Percentiles rank a stretch among this genome's conserved stretches.
Conservation (phyloP, 2,888 invertebrate genomes). For the Spisula subtruncata region DNA sequence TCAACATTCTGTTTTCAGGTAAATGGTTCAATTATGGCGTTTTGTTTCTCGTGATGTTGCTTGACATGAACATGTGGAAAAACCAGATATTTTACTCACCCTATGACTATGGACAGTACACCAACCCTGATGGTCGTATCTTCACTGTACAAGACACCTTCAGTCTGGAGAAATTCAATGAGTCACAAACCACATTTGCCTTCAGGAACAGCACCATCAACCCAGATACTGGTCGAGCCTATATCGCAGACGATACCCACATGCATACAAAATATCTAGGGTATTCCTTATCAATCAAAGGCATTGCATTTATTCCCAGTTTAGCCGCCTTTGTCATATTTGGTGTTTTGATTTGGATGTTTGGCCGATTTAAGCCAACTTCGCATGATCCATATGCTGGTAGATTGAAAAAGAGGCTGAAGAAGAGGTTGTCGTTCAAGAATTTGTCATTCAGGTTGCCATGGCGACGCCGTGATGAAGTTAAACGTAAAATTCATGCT, state of each 20-base stretch:
- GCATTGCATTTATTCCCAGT: slow-evolving; percentile 88
- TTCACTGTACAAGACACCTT: slow-evolving; percentile 80
- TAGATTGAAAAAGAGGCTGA: slow-evolving; percentile 79
- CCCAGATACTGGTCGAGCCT: slow-evolving; percentile 86
- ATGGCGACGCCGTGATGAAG: slow-evolving; percentile 62
- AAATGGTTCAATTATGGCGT: slow-evolving; percentile 90
- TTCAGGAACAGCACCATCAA: slow-evolving; percentile 87
- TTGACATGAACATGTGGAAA: slow-evolving; percentile 90
- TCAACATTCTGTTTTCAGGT: slow-evolving; percentile 84
- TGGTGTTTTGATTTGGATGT: slow-evolving; percentile 82
- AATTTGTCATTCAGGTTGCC: slow-evolving; percentile 58
- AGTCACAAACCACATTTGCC: slow-evolving; percentile 87
- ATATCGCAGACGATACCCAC: slow-evolving; percentile 87
- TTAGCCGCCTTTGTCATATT: slow-evolving; percentile 82
- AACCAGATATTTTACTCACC: slow-evolving; percentile 89
- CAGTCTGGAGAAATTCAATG: slow-evolving; percentile 82
- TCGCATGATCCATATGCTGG: slow-evolving; percentile 83
- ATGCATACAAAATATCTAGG: slow-evolving; percentile 89
- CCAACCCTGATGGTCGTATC: slow-evolving; percentile 87
- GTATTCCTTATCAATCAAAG: slow-evolving; percentile 87
- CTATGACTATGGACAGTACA: slow-evolving; percentile 89
- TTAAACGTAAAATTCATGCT: slow-evolving; percentile 72
- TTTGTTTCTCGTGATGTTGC: slow-evolving; percentile 89
- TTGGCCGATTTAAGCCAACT: slow-evolving; percentile 82
- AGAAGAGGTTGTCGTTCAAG: slow-evolving; percentile 68